Evolutionary conservation across 1,140 invertebrate genomes (phyloP).

Genomic region (Drosophila sp.): DNA sequence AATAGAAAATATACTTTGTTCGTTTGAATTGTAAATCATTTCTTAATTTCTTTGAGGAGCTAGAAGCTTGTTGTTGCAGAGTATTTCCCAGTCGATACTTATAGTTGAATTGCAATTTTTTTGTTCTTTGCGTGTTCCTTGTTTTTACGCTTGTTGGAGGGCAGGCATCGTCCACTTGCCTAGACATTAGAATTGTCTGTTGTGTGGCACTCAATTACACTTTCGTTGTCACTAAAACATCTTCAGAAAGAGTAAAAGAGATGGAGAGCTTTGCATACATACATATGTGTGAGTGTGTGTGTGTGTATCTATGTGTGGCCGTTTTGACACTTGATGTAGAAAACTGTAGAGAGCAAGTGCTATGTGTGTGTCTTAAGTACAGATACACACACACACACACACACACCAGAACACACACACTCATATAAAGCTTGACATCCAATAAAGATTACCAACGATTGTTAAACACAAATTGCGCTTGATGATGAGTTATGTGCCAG

Average conservation of each 20-base stretch:
- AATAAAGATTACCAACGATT: conserved; percentile 80
- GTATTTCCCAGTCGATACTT: background rate
- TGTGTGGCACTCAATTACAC: conserved; percentile 79
- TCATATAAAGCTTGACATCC: conserved; percentile 61
- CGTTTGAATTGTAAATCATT: too few species aligned
- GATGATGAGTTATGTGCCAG: conserved; percentile 68
- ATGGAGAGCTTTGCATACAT: conserved; percentile 42
- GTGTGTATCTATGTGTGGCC: conserved; percentile 10
- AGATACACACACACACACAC: conserved; percentile 13
- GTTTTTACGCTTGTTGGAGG: conserved; percentile 26
- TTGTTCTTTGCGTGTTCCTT: conserved; percentile 27
- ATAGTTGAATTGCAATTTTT: conserved; percentile 36
- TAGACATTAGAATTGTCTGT: conserved; percentile 68
- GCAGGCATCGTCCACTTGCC: conserved; percentile 52
- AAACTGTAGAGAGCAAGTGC: conserved; percentile 48
- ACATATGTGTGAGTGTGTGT: conserved; percentile 30
- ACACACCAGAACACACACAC: conserved; percentile 1
- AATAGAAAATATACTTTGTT: too few species aligned
- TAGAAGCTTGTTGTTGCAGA: too few species aligned
- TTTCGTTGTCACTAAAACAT: conserved; percentile 78
- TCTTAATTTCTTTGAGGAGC: too few species aligned
- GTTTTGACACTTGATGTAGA: conserved; percentile 68
- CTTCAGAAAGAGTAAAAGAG: conserved; percentile 38
- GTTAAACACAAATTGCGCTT: conserved; percentile 79
- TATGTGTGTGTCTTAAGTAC: conserved; percentile 50